Base-by-base conservation (phyloP, 2,113 vertebrate species). In the Nicator chloris region DNA sequence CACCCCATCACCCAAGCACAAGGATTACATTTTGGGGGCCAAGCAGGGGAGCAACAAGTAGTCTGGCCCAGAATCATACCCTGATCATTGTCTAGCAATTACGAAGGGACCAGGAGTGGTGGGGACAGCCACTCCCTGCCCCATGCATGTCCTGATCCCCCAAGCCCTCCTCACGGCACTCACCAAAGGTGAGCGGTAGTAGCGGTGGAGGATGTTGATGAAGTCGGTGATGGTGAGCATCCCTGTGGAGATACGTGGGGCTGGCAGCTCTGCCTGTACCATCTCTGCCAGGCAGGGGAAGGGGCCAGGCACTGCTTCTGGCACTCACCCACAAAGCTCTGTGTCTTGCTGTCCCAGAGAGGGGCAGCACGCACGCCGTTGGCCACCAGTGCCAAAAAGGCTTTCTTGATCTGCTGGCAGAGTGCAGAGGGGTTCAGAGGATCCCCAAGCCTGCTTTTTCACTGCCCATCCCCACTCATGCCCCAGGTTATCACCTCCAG, bases 151-250 rank as follows among this genome's bases (percentile, higher is more conserved):
- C 59, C 44, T 7, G 5, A 15, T 20, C 12, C 56, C 26, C 15
- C 2, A 2, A 20, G 26, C 23, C 18, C 10, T 40, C 40, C 66
- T n/a, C 1, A 0, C 3, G 1, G 4, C 59, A 93, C 98, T 98
- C 97, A 99, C 99, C 99, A 99, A 53, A 3, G 99, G 99, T 0
- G 99, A 99, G 59, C 97, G 98, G 97, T 99, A 99, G 96, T 99
- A 99, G 63, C 98, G 98, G 54, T 99, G 99, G 33, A 99, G 98
- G 95, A 99, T 99, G 96, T 99, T 98, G 98, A 99, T 99, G 97
- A 99, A 99, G 96, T 99, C 99, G 1, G 99, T 99, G 97, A 99
- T 99, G 35, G 99, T 99, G 96, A 99, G 98, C 99, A 99, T 99
- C 26, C 99, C 99, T 99, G 97, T 1, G 1, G 76, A 84, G 86